Base-by-base conservation (phyloP, 1,140 invertebrate genomes). In the Drosophila pectinifera region DNA sequence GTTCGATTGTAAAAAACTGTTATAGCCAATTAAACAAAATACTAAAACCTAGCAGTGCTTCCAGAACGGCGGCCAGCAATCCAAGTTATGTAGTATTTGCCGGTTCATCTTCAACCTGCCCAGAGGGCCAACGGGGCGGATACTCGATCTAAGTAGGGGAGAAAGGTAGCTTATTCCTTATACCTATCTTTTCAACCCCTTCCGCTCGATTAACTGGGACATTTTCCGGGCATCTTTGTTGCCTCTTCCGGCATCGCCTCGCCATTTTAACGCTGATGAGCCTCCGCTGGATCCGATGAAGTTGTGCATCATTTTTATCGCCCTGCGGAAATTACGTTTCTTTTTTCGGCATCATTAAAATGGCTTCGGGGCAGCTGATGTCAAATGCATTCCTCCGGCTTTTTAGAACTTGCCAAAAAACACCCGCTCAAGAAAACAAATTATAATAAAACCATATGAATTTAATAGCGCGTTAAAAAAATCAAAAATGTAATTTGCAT, bases 21-120 rank as follows among this genome's bases (percentile, higher is more conserved):
- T 88, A 91, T 88, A 72, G 78, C 65, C 80, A 91, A 91, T 91
- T 91, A 91, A 91, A 91, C 70, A 83, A 88, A 91, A 84, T 88
- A 78, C 69, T 91, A 76, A 90, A 91, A 76, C 45, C 48, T 53
- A 43, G 79, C 72, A 55, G 42, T 56, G 65, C 67, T 65, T 62
- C 36, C 62, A 54, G 54, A 84, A 80, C 46, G 58, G 26, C 45
- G 58, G 38, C 34, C 36, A 18, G 45, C 39, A 55, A 31, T 73
- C 16, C 46, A 48, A 31, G 49, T 13, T 1, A 22, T n/a, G 7
- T 56, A 34, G 28, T 64, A 18, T 22, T 59, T 34, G 42, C 20
- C 5, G 16, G 39, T 38, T 31, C 38, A 64, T 54, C 49, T 63
- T 49, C 34, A 38, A n/a, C 28, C 42, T 10, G 45, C 24, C 36